Conservation (phyloP, 2,113 vertebrate genomes). For the Mustela lutreola region DNA sequence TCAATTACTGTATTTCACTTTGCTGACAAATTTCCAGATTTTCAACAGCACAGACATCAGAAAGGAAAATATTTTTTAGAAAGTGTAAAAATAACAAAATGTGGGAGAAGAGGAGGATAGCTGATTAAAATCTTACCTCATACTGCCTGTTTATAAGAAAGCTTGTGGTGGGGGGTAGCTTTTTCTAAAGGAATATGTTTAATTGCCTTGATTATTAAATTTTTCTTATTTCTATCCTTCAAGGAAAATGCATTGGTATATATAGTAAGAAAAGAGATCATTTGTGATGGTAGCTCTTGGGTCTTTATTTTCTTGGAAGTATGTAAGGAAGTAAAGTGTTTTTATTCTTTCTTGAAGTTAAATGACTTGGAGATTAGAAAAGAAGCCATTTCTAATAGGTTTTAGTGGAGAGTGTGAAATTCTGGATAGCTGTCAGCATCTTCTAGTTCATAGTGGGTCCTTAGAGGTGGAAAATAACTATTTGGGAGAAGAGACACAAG, state of each 20-base stretch:
- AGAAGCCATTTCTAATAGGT: background rate
- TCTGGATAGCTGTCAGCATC: background rate
- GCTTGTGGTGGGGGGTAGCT: background rate
- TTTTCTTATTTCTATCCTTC: slow-evolving; percentile 60
- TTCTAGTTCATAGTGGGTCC: background rate
- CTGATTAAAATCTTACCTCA: background rate
- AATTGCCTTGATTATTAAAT: background rate
- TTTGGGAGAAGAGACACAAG: background rate
- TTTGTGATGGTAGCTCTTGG: background rate
- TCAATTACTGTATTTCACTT: background rate
- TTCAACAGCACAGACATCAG: background rate
- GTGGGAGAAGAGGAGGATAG: background rate
- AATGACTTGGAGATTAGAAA: slow-evolving; percentile 41
- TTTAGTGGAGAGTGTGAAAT: background rate
- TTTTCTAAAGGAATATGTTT: background rate
- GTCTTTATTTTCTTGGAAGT: background rate
- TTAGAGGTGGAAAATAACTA: background rate
- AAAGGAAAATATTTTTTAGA: slow-evolving; percentile 52
- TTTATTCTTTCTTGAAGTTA: slow-evolving; percentile 3
- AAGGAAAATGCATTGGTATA: slow-evolving; percentile 44
- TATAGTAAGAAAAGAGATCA: background rate
- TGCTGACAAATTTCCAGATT: background rate
- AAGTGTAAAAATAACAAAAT: background rate
- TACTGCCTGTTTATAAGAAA: background rate
- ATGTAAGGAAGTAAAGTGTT: background rate